Percentiles rank a stretch among this genome's conserved stretches.
These are phyloP conservation scores for Standfussiana lucernea DNA, from an alignment of 2,888 invertebrate genomes.

Conservation along the genomic window DNA sequence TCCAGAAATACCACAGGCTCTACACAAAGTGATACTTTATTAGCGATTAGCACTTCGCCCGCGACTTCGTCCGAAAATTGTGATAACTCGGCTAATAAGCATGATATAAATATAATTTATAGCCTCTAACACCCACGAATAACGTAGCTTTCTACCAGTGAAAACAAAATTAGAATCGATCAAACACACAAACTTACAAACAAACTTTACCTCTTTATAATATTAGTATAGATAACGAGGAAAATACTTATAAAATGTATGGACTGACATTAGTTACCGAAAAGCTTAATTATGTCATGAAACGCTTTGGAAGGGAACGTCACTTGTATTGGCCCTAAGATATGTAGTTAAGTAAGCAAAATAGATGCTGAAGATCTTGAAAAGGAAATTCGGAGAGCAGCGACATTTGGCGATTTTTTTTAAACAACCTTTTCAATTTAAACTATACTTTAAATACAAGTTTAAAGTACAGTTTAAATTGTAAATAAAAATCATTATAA, in stretches of 20 bases:
- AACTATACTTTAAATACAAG: too few relatives aligned
- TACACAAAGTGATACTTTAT: background rate
- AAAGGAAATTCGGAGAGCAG: conserved; percentile 13
- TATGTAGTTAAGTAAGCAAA: background rate
- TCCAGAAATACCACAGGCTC: background rate
- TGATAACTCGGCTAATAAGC: too few relatives aligned
- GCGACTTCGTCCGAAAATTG: too few relatives aligned
- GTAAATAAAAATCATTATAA: background rate
- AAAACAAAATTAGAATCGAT: too few relatives aligned
- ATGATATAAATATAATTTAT: too few relatives aligned
- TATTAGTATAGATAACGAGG: background rate
- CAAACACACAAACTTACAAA: too few relatives aligned
- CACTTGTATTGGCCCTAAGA: background rate
- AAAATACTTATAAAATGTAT: background rate
- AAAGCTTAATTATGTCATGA: background rate
- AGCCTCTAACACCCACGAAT: too few relatives aligned
- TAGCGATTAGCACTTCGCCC: too few relatives aligned
- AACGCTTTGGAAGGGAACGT: background rate
- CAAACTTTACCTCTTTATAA: too few relatives aligned
- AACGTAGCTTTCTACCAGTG: too few relatives aligned
- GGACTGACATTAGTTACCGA: background rate
- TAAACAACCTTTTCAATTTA: too few relatives aligned
- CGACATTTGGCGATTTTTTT: background rate
- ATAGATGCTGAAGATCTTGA: background rate
- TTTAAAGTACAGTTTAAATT: too few relatives aligned